Evolutionary conservation across 2,797 vertebrate genomes (phyloP).

Genomic region (Chanos chanos): DNA sequence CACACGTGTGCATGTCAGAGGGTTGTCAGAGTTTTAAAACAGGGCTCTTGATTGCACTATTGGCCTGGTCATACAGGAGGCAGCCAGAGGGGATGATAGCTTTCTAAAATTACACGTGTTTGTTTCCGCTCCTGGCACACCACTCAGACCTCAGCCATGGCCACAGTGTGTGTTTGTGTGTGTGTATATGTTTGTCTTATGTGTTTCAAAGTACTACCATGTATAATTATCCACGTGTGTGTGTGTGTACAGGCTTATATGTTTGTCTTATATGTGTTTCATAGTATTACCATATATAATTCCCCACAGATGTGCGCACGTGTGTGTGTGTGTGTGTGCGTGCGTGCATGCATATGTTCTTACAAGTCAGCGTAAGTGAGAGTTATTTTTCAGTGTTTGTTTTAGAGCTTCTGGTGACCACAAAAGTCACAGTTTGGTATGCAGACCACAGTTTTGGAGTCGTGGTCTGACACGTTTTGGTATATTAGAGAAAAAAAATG

Average conservation of each 20-base stretch:
- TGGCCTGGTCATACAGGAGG: conserved; percentile 46
- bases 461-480: no score
- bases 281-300: no score
- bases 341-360: neutral
- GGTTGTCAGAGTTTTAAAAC: conserved; percentile 1
- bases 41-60: conserved; percentile 27
- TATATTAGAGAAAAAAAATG: no score
- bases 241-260: neutral
- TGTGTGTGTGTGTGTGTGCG: conserved; percentile 10
- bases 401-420: neutral
- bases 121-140: conserved; percentile 63
- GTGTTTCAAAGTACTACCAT: neutral
- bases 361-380: neutral
- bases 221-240: neutral
- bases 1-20: neutral
- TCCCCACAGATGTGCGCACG: neutral
- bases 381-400: neutral
- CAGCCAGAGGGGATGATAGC: conserved; percentile 43
- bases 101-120: conserved; percentile 74
- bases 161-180: conserved; percentile 38
- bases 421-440: no score
- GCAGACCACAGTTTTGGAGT: no score
- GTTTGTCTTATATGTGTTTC: no score
- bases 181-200: neutral
- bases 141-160: conserved; percentile 57